Base-by-base conservation (phyloP, 35 echinoderm and acorn worm species). In the Heliocidaris tuberculata region DNA sequence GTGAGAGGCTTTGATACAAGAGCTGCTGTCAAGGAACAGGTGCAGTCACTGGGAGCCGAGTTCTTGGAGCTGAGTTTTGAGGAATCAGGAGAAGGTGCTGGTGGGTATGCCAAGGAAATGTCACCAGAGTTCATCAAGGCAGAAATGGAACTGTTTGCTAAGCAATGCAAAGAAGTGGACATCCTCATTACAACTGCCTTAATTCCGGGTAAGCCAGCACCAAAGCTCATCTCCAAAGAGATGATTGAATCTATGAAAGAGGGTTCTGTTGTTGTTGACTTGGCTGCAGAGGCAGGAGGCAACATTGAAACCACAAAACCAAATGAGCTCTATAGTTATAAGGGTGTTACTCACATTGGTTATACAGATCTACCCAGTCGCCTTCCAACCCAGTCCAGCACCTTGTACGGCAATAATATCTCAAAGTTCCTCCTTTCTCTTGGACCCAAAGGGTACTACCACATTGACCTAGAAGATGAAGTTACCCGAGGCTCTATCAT, bases 21-120 rank as follows among this genome's bases (percentile, higher is more conserved):
- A 90, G 97, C 98, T 42, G 96, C 98, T 95, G 98, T 99, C 17
- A 99, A 97, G 42, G 98, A 99, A 91, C 98, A 99, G 89, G 95
- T 99, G 27, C 97, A 99, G 94, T 99, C 98, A 27, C 94, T 99
- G 21, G 98, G 97, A 92, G 98, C 98, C 29, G 98, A 99, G 91
- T 99, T 99, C 90, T 92, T 99, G 24, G 98, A 99, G 92, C 86
- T 99, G 4, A 95, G 97, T 12, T 95, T 96, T 96, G 95, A 96
- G 86, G 98, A 99, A 93, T 97, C 97, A 6, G 98, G 98, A 35
- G 98, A 99, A 88, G 98, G 98, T 48, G 59, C 95, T 78, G 98
- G 98, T n/a, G 98, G 98, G 21, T 99, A 99, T 95, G 98, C 98
- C 9, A 99, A 99, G 91, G 98, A 99, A 91, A 99, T 99, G 98